Evolutionary conservation across 2,113 vertebrate species (phyloP).

Genomic region (Emydocephalus ijimae): DNA sequence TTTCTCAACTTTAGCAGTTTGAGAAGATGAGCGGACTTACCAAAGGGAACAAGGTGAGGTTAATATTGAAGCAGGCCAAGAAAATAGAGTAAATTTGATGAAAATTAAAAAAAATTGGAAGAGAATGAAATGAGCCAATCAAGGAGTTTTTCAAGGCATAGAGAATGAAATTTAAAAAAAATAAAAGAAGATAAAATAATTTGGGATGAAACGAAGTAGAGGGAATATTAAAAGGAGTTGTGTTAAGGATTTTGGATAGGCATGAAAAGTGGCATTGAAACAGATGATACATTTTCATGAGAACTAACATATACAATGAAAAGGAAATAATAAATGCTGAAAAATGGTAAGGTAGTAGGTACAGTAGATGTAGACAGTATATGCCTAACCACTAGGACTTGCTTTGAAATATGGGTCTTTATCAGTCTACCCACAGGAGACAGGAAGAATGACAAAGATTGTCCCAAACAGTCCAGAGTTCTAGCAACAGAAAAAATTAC

Average conservation of each 20-base stretch:
- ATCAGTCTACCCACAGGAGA: not conserved
- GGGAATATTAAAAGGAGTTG: not conserved
- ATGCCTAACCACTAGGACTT: not conserved
- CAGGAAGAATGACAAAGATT: not conserved
- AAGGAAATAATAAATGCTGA: not conserved
- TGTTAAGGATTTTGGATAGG: not conserved
- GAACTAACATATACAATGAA: not conserved
- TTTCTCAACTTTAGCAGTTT: not conserved
- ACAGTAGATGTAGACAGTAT: not conserved
- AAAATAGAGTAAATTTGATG: not conserved
- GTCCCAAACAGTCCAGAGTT: not conserved
- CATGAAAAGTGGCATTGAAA: not conserved
- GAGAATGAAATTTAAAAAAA: not conserved
- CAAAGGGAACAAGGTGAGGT: not conserved
- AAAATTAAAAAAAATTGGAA: not conserved
- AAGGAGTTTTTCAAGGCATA: not conserved
- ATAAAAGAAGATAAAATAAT: not conserved
- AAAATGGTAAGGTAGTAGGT: not conserved
- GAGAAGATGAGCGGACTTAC: not conserved
- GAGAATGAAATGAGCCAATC: not conserved
- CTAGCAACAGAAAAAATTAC: not conserved
- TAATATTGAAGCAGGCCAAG: not conserved
- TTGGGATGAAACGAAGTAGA: not conserved
- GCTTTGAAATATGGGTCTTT: not conserved
- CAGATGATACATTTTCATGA: not conserved